Evolutionary conservation across 30 jellyfish, hydroid and myxozoan species (phyloP).

Genomic region (Chrysaora quinquecirrha): DNA sequence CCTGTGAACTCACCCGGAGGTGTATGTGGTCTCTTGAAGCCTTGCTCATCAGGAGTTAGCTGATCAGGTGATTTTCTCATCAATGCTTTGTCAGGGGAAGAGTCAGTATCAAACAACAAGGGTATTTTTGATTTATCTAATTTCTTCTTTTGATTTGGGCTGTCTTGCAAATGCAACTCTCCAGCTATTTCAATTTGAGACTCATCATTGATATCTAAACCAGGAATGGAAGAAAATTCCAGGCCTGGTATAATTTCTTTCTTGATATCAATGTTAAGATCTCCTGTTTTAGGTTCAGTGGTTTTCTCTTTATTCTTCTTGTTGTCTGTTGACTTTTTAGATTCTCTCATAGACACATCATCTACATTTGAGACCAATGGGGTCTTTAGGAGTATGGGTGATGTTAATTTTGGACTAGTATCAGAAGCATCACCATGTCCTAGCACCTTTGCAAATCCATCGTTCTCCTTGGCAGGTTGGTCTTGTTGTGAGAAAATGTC

Average conservation of each 20-base stretch:
- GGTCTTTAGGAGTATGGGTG: background rate
- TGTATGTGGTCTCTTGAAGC: constrained; percentile 40
- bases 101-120: constrained; percentile 43
- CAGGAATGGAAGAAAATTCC: constrained; percentile 41
- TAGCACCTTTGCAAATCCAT: constrained; percentile 64
- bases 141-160: background rate
- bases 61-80: constrained; percentile 26
- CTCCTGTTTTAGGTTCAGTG: background rate
- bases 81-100: constrained; percentile 14
- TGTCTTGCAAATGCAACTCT: background rate
- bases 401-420: constrained; percentile 44
- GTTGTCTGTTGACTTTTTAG: constrained; percentile 13
- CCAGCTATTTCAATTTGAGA: constrained; percentile 3
- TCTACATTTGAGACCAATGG: too few species aligned
- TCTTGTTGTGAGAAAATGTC: constrained; percentile 79
- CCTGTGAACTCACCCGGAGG: constrained; percentile 59
- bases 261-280: background rate
- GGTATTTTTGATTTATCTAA: constrained; percentile 30
- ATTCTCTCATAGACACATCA: background rate
- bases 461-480: constrained; percentile 18
- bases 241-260: constrained; percentile 61
- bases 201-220: constrained; percentile 19
- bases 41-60: constrained; percentile 18
- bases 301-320: constrained; percentile 20
- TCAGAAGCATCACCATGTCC: constrained; percentile 23